Evolutionary conservation across 2,888 invertebrate genomes (phyloP).

Genomic region (Pollenia amentaria): DNA sequence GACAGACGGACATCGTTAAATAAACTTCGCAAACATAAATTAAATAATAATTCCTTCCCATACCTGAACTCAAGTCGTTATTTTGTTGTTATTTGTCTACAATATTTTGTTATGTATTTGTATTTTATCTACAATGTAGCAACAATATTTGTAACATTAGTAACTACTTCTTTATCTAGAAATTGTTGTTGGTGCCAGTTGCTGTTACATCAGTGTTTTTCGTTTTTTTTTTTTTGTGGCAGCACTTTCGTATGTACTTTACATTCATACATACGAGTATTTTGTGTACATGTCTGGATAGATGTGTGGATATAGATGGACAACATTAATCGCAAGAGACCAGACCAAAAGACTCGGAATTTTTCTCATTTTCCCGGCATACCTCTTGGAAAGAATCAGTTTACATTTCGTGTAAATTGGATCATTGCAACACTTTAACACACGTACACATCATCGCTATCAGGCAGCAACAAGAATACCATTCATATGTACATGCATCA

Average conservation of each 20-base stretch:
- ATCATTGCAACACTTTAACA: constrained; percentile 36
- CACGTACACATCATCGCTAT: constrained; percentile 11
- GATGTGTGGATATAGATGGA: constrained; percentile 34
- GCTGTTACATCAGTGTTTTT: constrained; percentile 45
- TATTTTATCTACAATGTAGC: constrained; percentile 26
- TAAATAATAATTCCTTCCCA: constrained; percentile 27
- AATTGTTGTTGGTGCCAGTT: constrained; percentile 61
- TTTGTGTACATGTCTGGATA: constrained; percentile 18
- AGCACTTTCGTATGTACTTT: not conserved
- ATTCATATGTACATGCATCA: not conserved
- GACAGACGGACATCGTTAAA: too few species aligned
- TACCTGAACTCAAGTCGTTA: not conserved
- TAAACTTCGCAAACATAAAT: too few species aligned
- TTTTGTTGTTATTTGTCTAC: constrained; percentile 27
- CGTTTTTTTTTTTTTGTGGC: not conserved
- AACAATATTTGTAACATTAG: constrained; percentile 61
- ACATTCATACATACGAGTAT: not conserved
- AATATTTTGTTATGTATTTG: constrained; percentile 30
- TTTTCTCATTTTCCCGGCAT: constrained; percentile 14
- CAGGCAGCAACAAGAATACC: constrained; percentile 12
- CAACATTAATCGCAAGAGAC: constrained; percentile 32
- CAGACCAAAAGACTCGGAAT: constrained; percentile 42
- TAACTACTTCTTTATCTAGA: constrained; percentile 54
- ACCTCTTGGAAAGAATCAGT: constrained; percentile 18
- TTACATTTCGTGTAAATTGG: constrained; percentile 51